phyloP scores from a whole-genome alignment of 2,888 invertebrate species.

The Apomyelois bistriatella region DNA sequence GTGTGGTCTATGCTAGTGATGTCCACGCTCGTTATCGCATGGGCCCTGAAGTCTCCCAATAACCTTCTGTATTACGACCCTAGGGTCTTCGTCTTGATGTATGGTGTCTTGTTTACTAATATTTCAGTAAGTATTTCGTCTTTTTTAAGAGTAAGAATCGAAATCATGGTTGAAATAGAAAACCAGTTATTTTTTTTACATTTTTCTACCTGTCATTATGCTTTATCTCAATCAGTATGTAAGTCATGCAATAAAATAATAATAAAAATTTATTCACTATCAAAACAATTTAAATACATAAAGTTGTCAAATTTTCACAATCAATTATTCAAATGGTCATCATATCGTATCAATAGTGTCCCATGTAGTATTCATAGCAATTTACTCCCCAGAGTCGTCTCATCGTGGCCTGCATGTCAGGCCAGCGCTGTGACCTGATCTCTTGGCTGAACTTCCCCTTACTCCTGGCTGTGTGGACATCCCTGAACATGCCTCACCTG shows the following conservation, averaged over 20 bases:
- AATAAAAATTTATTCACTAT: too few relatives aligned
- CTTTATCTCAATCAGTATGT: too few relatives aligned
- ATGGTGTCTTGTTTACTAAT: slow-evolving; percentile 97
- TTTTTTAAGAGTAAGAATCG: too few relatives aligned
- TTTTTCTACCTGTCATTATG: too few relatives aligned
- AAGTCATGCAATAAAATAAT: too few relatives aligned
- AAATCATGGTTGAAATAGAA: too few relatives aligned
- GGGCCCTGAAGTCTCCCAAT: slow-evolving; percentile 84
- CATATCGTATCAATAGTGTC: too few relatives aligned
- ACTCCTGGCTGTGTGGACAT: slow-evolving; percentile 73
- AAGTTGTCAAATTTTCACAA: too few relatives aligned
- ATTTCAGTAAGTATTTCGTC: slow-evolving; percentile 91
- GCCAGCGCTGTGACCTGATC: slow-evolving; percentile 90
- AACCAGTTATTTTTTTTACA: too few relatives aligned
- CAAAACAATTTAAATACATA: too few relatives aligned
- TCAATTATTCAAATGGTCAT: too few relatives aligned
- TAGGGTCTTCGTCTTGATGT: slow-evolving; percentile 90
- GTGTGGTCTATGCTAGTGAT: slow-evolving; percentile 69
- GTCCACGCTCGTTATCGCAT: slow-evolving; percentile 87
- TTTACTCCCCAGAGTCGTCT: slow-evolving; percentile 89
- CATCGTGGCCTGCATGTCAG: slow-evolving; percentile 98
- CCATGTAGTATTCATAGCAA: too few relatives aligned
- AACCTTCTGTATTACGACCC: slow-evolving; percentile 90
- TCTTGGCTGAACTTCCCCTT: slow-evolving; percentile 89
- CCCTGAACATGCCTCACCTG: slow-evolving; percentile 72